Conservation (phyloP, 2,113 vertebrate genomes). For the Stictonetta naevosa region DNA sequence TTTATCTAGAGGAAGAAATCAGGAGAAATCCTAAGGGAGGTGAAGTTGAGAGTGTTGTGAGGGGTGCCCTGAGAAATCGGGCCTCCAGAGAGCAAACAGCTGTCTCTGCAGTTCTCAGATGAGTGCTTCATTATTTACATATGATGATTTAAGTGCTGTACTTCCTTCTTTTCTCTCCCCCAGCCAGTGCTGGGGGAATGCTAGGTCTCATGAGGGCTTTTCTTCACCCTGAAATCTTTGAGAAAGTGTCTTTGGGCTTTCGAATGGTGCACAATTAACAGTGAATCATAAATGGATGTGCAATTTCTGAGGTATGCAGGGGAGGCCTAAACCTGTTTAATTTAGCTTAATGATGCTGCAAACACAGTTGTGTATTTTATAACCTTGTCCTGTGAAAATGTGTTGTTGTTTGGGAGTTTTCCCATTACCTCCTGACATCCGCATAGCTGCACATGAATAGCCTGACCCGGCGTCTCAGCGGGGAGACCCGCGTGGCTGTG, state of each 20-base stretch:
- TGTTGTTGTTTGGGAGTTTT: slow-evolving; percentile 55
- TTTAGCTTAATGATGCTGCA: slow-evolving; percentile 6
- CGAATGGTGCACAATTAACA: neutral
- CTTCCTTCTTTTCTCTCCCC: neutral
- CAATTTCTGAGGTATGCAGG: neutral
- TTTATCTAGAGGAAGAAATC: neutral
- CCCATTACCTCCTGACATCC: slow-evolving; percentile 67
- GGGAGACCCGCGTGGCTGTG: slow-evolving; percentile 52
- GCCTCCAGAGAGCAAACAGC: neutral
- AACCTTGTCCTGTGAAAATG: neutral
- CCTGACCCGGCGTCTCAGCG: slow-evolving; percentile 65
- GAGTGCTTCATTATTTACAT: neutral
- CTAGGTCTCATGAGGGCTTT: neutral
- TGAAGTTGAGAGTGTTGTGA: neutral
- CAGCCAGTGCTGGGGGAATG: neutral
- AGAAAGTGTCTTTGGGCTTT: neutral
- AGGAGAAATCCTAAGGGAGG: neutral
- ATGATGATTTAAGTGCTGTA: neutral
- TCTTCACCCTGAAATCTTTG: neutral
- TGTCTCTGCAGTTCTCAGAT: neutral
- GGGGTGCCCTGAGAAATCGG: neutral
- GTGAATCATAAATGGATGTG: slow-evolving; percentile 29
- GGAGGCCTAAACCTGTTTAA: slow-evolving; percentile 33
- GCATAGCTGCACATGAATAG: slow-evolving; percentile 67
- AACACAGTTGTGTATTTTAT: slow-evolving; percentile 41